A percentile compares a stretch with the other conserved stretches of the same genome.
These are phyloP conservation scores for Diploptera punctata DNA, from an alignment of 2,888 invertebrate species.

Conservation along the genomic window DNA sequence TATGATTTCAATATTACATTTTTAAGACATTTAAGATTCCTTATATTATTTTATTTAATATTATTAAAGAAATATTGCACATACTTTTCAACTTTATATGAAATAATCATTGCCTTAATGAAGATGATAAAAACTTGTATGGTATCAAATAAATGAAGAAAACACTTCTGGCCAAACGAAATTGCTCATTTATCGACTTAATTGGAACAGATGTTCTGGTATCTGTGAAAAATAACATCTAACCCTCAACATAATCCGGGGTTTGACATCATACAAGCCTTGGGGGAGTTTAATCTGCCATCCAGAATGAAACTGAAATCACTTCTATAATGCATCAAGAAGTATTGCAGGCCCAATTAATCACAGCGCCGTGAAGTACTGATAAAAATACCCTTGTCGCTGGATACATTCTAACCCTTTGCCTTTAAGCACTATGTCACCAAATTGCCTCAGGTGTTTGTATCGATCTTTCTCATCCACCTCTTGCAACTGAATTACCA, in stretches of 20 bases:
- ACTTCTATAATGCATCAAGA: constrained; percentile 11
- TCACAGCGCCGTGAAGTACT: not conserved
- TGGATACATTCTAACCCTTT: too few species aligned
- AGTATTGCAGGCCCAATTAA: constrained; percentile 3
- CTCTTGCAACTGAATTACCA: too few species aligned
- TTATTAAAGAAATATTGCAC: too few species aligned
- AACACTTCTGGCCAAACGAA: not conserved
- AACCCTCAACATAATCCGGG: not conserved
- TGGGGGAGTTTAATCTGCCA: not conserved
- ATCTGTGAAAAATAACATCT: constrained; percentile 7
- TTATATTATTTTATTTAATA: too few species aligned
- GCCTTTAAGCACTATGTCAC: too few species aligned
- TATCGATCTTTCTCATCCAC: too few species aligned
- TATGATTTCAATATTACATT: too few species aligned
- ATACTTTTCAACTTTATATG: too few species aligned
- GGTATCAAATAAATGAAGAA: not conserved
- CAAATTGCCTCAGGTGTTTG: too few species aligned
- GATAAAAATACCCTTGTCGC: not conserved
- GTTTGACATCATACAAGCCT: not conserved
- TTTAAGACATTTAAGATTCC: too few species aligned
- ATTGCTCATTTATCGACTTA: not conserved
- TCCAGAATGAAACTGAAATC: not conserved
- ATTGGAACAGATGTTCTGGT: not conserved
- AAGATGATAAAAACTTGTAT: too few species aligned
- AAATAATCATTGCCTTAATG: too few species aligned